Evolutionary conservation across 23 tunicate genomes (phyloP).

Genomic region (Botrylloides violaceus): DNA sequence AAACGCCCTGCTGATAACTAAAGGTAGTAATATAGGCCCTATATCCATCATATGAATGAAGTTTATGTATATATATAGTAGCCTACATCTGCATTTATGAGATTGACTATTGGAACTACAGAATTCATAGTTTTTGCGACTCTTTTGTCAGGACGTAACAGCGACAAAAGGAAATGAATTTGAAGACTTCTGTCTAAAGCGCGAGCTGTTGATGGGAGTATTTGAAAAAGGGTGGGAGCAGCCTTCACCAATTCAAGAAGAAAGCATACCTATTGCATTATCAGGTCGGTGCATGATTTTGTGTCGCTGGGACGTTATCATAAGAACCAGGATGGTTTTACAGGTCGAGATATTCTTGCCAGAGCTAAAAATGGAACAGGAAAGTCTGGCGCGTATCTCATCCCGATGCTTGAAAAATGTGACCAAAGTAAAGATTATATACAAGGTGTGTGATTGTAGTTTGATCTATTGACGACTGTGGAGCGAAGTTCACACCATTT

Average conservation of each 20-base stretch:
- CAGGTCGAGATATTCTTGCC: slow-evolving; percentile 83
- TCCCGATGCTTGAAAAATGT: slow-evolving; percentile 81
- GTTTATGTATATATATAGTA: background rate
- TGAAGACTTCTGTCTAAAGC: slow-evolving; percentile 94
- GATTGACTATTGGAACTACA: background rate
- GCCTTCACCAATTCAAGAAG: slow-evolving; percentile 97
- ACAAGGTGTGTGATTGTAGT: slow-evolving; percentile 64
- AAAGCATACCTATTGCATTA: slow-evolving; percentile 87
- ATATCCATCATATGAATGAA: too few relatives aligned
- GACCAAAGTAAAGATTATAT: slow-evolving; percentile 46
- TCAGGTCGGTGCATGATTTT: slow-evolving; percentile 34
- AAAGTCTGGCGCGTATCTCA: slow-evolving; percentile 92
- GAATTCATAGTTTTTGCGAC: background rate
- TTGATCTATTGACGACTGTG: too few relatives aligned
- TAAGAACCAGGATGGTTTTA: background rate
- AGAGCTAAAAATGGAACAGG: slow-evolving; percentile 99
- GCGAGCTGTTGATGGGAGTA: slow-evolving; percentile 93
- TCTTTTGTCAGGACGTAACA: slow-evolving; percentile 61
- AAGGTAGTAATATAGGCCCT: too few relatives aligned
- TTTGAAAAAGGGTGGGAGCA: slow-evolving; percentile 99
- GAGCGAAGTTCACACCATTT: too few relatives aligned
- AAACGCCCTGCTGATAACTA: too few relatives aligned
- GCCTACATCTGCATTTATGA: background rate
- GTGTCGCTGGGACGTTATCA: background rate
- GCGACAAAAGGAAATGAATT: slow-evolving; percentile 90